Evolutionary conservation across 2,113 vertebrate species (phyloP).

Genomic region (Mustela nigripes): DNA sequence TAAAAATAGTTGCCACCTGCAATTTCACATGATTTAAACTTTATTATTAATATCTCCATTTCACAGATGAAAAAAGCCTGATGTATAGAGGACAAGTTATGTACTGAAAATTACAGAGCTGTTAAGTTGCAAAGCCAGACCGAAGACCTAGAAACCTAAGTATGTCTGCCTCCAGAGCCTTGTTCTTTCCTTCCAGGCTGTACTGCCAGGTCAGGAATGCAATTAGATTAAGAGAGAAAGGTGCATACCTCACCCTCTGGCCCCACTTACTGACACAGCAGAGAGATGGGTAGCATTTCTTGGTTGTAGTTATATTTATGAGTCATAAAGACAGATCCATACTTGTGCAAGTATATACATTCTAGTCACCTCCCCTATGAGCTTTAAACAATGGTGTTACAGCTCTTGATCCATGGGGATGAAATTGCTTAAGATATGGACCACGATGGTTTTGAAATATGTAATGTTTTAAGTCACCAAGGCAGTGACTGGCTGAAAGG

Average conservation of each 20-base stretch:
- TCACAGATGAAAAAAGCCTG: slow-evolving; percentile 41
- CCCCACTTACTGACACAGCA: neutral
- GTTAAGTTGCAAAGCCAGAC: neutral
- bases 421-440: slow-evolving; percentile 56
- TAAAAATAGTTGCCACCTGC: neutral
- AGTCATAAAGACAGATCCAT: slow-evolving; percentile 53
- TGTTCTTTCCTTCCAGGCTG: neutral
- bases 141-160: neutral
- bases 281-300: neutral
- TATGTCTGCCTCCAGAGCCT: neutral
- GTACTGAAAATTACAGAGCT: neutral
- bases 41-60: neutral
- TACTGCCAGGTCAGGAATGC: neutral
- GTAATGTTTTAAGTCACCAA: neutral
- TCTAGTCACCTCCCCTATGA: neutral
- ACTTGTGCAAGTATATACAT: slow-evolving; percentile 3
- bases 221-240: neutral
- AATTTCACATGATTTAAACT: neutral
- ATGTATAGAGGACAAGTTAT: neutral
- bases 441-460: neutral
- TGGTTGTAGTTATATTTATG: slow-evolving; percentile 24
- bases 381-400: slow-evolving; percentile 29
- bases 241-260: neutral
- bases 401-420: slow-evolving; percentile 23
- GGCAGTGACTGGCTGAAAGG: neutral